Conservation (phyloP, 2,888 invertebrate species). For the Polymixis flavicincta region DNA sequence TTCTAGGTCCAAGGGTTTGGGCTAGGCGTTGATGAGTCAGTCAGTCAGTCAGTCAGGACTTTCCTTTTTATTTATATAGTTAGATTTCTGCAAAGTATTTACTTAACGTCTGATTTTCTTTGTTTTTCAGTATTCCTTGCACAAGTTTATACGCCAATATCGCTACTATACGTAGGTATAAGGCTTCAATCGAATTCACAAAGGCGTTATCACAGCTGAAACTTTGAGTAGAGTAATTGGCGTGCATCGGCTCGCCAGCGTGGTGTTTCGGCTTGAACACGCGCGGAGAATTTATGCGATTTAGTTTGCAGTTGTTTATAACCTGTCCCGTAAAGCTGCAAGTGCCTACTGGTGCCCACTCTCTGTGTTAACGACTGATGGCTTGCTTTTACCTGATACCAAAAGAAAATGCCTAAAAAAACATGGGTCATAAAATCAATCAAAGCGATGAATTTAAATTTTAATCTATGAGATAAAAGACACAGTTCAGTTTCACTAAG, state of each 20-base stretch:
- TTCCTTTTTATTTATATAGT: too few species aligned
- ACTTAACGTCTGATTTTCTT: neutral
- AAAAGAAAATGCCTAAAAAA: neutral
- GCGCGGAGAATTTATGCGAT: slow-evolving; percentile 54
- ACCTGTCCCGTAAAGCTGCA: slow-evolving; percentile 35
- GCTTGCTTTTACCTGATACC: slow-evolving; percentile 12
- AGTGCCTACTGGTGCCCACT: slow-evolving; percentile 7
- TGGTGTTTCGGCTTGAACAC: slow-evolving; percentile 43
- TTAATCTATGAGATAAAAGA: neutral
- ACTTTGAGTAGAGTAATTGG: slow-evolving; percentile 49
- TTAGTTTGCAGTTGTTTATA: slow-evolving; percentile 60
- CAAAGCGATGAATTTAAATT: neutral
- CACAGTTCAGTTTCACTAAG: neutral
- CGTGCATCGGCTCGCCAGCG: slow-evolving; percentile 48
- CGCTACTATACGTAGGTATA: neutral
- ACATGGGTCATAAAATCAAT: neutral
- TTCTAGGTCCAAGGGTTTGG: too few species aligned
- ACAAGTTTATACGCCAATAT: neutral
- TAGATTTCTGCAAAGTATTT: neutral
- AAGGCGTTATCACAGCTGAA: slow-evolving; percentile 45
- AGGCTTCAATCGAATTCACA: slow-evolving; percentile 13
- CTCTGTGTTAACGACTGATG: slow-evolving; percentile 12
- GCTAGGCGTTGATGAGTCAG: too few species aligned
- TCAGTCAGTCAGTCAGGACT: too few species aligned
- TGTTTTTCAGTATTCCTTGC: neutral